A percentile compares a stretch with the other conserved stretches of the same genome.
These are phyloP conservation scores for Muraenolepis orangiensis DNA, from an alignment of 2,797 vertebrate genomes.

Conservation along the genomic window DNA sequence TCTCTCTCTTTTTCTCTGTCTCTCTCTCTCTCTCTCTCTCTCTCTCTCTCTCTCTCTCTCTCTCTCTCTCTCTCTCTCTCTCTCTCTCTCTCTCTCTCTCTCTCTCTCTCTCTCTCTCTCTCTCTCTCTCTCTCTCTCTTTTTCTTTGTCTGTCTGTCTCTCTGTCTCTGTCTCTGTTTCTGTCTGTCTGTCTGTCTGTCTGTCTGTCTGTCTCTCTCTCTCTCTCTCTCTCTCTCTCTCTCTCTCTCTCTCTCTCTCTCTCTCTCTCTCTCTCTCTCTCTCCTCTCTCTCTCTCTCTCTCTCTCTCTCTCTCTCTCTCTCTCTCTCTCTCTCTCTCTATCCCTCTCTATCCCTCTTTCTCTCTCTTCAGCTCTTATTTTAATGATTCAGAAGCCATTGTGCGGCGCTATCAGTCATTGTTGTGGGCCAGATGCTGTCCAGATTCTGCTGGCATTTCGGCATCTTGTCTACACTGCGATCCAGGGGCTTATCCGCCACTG, in stretches of 20 bases:
- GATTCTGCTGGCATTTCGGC: constrained; percentile 58
- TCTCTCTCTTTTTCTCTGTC: not conserved
- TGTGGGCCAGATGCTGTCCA: constrained; percentile 63
- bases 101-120: too few relatives aligned
- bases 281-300: not conserved
- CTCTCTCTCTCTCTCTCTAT: constrained; percentile 6
- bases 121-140: too few relatives aligned
- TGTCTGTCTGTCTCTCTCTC: too few relatives aligned
- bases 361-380: constrained; percentile 48
- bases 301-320: too few relatives aligned
- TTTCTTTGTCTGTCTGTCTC: too few relatives aligned
- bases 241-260: too few relatives aligned
- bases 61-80: too few relatives aligned
- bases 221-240: too few relatives aligned
- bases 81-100: too few relatives aligned
- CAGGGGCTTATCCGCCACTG: constrained; percentile 67
- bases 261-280: not conserved
- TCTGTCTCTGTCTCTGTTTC: too few relatives aligned
- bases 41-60: not conserved
- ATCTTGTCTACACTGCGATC: constrained; percentile 68
- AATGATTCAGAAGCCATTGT: constrained; percentile 60
- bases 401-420: constrained; percentile 59
- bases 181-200: too few relatives aligned
- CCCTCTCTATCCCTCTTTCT: constrained; percentile 40
- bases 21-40: not conserved